Evolutionary conservation across 92 coral and sea anemone species (phyloP), one percentile per base, ranked within the genome.

Genomic region (Paramuricea clavata): DNA sequence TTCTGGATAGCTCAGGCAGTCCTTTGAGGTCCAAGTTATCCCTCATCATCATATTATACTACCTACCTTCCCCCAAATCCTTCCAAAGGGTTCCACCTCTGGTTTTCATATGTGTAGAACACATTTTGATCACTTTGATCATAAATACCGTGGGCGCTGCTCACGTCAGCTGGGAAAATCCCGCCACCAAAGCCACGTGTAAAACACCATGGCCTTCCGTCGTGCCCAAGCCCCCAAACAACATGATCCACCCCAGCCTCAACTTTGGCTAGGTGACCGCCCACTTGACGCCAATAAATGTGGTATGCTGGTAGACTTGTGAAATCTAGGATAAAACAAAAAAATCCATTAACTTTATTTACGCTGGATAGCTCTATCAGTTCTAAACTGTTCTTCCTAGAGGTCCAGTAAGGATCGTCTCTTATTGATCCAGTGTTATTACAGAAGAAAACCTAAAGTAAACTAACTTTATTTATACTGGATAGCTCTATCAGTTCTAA

Each of bases 141-240:
- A 80, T 89, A 78, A 74, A 95, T 89, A 15, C 94, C 95, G 69
- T 34, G 81, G 41, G 91, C 81, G 52, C 98, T 94, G 83, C 98
- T 92, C 15, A 88, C 60, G 81, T 94, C 90, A 21, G 96, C 91
- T 23, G 86, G 79, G 59, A 94, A 92, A 75, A 92, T 90, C 44
- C 98, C 98, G 36, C 98, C 98, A 89, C 98, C 98, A 74, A 92
- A 94, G 39, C 98, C 98, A 36, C 98, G 98, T 35, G 95, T 81
- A 86, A 92, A 95, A 47, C 91, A 93, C 89, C 93, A 95, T 12
- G 98, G 94, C 82, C 83, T 85, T 31, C 98, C 95, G 72, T 95
- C 98, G 77, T 92, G 91, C 59, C 95, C 95, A 54, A 95, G 88
- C 42, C 95, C 98, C 98, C 98, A 95, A 36, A 93, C 98, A 59